Evolutionary conservation across 2,888 invertebrate genomes (phyloP), one percentile per base, ranked within the genome.

Genomic region (Melanophora roralis): DNA sequence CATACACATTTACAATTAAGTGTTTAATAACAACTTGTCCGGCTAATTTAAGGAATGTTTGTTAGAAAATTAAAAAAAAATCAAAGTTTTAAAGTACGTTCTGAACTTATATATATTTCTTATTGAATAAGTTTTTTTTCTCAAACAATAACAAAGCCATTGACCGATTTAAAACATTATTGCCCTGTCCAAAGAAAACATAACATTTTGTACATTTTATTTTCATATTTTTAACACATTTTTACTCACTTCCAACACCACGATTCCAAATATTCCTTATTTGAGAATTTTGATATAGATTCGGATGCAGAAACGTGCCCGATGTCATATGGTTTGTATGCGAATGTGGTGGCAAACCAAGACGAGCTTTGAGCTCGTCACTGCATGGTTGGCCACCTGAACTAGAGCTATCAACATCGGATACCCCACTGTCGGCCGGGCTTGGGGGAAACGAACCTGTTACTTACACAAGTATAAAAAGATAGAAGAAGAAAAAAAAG

Each of bases 391-490:
- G 93, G 81, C 93, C 95, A 81, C 94, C 94, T 49, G 94, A 94
- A 85, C 96, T 97, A 83, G 97, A 97, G 85, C 97, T 97, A 91
- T 98, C 98, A 86, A 98, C 97, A 91, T 98, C 98, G 76, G 97
- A 97, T 65, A 98, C 98, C 81, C 98, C 98, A 89, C 97, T 97
- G 92, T 98, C 98, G 67, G 98, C 98, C 82, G 98, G 98, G 90
- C 97, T 98, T 68, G 98, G 98, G 82, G 98, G 98, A 89, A 98
- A 94, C 86, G 98, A 98, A 90, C 97, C 98, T 96, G 74, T 67
- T 59, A 71, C 69, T 60, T 59, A 69, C 34, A 73, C 55, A 77
- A 62, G 40, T n/a, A 12, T n/a, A 60, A 53, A 23, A 32, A 74
- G 67, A 69, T 40, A 69, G 47, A 43, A 45, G 47, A 14, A 34